Conservation (phyloP, 2,113 vertebrate genomes). For the Channa maculata region DNA sequence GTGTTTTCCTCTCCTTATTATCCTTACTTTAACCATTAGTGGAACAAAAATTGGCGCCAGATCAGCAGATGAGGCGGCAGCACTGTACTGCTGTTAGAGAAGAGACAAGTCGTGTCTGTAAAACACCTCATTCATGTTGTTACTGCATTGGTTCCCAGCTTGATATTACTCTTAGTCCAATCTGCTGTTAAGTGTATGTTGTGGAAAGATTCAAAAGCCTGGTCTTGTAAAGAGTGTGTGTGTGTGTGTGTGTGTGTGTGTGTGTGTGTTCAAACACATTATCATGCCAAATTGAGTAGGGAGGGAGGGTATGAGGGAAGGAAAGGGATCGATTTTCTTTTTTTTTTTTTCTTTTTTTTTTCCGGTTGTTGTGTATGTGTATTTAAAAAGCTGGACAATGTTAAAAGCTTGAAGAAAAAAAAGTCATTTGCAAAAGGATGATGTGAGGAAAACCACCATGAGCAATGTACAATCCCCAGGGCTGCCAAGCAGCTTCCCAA, state of each 20-base stretch:
- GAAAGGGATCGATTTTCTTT: slow-evolving; percentile 77
- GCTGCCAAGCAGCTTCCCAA: slow-evolving; percentile 76
- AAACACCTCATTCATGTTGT: slow-evolving; percentile 57
- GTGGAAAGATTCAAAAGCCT: slow-evolving; percentile 18
- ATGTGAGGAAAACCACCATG: slow-evolving; percentile 75
- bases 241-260: slow-evolving; percentile 30
- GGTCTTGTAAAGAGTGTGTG: slow-evolving; percentile 31
- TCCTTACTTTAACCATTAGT: slow-evolving; percentile 49
- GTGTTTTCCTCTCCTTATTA: slow-evolving; percentile 31
- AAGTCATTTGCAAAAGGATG: slow-evolving; percentile 75
- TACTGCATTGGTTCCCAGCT: slow-evolving; percentile 54
- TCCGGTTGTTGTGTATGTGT: slow-evolving; percentile 52
- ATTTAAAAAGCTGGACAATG: slow-evolving; percentile 82
- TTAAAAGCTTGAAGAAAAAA: slow-evolving; percentile 80
- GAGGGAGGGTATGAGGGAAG: slow-evolving; percentile 66
- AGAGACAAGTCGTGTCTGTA: slow-evolving; percentile 67
- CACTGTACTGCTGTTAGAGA: slow-evolving; percentile 57
- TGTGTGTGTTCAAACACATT: slow-evolving; percentile 56
- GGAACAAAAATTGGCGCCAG: slow-evolving; percentile 32
- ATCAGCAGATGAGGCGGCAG: slow-evolving; percentile 35
- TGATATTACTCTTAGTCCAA: slow-evolving; percentile 38
- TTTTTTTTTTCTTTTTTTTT: slow-evolving; percentile 34
- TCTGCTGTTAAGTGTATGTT: slow-evolving; percentile 43
- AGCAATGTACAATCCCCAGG: slow-evolving; percentile 86
- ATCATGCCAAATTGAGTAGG: slow-evolving; percentile 81